Percentiles rank a stretch among this genome's conserved stretches.
phyloP scores from a whole-genome alignment of 1,140 invertebrate genomes.

The Lineus longissimus region DNA sequence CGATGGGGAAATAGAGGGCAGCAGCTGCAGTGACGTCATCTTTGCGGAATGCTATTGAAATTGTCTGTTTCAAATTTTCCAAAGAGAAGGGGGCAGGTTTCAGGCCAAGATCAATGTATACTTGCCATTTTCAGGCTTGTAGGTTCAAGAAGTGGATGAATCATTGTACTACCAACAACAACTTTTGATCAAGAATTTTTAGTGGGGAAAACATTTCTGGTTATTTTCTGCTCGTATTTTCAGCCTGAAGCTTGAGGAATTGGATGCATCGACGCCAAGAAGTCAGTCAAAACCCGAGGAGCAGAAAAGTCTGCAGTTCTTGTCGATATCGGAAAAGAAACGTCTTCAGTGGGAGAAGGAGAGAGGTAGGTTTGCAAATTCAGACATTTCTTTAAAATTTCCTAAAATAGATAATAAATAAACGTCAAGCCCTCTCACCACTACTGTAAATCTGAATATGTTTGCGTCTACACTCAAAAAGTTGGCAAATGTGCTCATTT shows the following conservation, averaged over 20 bases:
- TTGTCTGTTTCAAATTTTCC: too few relatives aligned
- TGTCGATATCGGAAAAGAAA: slow-evolving; percentile 45
- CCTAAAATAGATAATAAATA: too few relatives aligned
- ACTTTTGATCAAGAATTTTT: not conserved
- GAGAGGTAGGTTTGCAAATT: slow-evolving; percentile 33
- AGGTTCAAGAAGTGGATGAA: not conserved
- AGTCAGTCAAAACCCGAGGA: not conserved
- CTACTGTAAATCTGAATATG: too few relatives aligned
- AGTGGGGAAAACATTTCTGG: not conserved
- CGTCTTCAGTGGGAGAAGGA: slow-evolving; percentile 46
- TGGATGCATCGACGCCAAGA: not conserved
- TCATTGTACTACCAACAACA: not conserved
- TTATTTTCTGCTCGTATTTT: not conserved
- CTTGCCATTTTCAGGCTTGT: not conserved
- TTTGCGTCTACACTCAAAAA: too few relatives aligned
- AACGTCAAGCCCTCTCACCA: too few relatives aligned
- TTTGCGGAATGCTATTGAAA: too few relatives aligned
- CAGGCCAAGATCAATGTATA: not conserved
- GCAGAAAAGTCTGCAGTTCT: slow-evolving; percentile 4
- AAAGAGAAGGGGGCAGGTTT: too few relatives aligned
- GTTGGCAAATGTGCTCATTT: too few relatives aligned
- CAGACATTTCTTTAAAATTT: too few relatives aligned
- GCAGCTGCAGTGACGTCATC: too few relatives aligned
- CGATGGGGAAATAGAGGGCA: too few relatives aligned
- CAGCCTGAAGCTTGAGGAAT: not conserved